A percentile compares a stretch with the other conserved stretches of the same genome.
Conservation (phyloP, 2,888 invertebrate genomes). For the Tupiocoris notatus region DNA sequence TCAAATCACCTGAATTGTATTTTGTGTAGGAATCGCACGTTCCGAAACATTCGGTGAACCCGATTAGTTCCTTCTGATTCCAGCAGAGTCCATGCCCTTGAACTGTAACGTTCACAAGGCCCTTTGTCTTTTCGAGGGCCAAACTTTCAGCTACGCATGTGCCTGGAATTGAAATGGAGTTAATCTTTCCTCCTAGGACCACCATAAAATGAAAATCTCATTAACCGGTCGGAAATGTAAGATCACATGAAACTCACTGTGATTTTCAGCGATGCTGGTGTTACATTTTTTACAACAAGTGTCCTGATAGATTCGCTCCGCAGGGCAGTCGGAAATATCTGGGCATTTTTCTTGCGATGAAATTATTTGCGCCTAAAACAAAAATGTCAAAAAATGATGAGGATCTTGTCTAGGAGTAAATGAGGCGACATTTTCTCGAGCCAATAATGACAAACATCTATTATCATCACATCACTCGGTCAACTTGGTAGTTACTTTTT, state of each 20-base stretch:
- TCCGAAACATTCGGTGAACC: slow-evolving; percentile 70
- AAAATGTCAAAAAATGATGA: not conserved
- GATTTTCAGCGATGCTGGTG: slow-evolving; percentile 53
- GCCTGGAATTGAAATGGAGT: slow-evolving; percentile 55
- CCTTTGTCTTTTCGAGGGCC: slow-evolving; percentile 59
- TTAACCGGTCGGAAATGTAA: too few species aligned
- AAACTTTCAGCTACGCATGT: slow-evolving; percentile 61
- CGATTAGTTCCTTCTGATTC: slow-evolving; percentile 62
- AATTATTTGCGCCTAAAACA: slow-evolving; percentile 59
- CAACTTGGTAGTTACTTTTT: too few species aligned
- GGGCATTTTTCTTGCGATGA: slow-evolving; percentile 63
- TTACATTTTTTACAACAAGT: slow-evolving; percentile 71
- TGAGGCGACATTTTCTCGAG: too few species aligned
- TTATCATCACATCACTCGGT: too few species aligned
- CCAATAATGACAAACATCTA: too few species aligned
- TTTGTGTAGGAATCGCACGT: slow-evolving; percentile 67
- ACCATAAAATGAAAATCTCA: too few species aligned
- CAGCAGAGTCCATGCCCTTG: slow-evolving; percentile 63
- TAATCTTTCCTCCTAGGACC: not conserved
- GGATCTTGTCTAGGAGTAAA: not conserved
- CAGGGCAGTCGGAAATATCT: slow-evolving; percentile 62
- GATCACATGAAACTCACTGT: slow-evolving; percentile 11
- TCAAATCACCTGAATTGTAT: slow-evolving; percentile 64
- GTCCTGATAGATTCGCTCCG: slow-evolving; percentile 59
- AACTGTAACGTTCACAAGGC: slow-evolving; percentile 58